Evolutionary conservation across 2,113 vertebrate genomes (phyloP), one percentile per base, ranked within the genome.

Genomic region (Mohoua ochrocephala): DNA sequence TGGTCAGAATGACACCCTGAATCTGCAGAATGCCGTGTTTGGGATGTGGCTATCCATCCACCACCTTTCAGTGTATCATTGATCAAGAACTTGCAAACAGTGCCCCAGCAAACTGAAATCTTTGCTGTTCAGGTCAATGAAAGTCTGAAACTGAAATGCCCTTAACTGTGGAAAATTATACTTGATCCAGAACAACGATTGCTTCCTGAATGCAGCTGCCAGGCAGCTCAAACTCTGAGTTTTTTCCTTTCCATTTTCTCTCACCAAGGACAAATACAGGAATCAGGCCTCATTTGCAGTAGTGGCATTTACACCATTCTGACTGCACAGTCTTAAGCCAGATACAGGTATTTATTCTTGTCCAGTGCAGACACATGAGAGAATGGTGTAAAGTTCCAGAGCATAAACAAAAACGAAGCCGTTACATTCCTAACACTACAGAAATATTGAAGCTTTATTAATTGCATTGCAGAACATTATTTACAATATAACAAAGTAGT

Each of bases 131-230:
- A 75, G 24, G 49, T 71, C 74, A 60, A 24, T 49, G 35, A 4
- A 68, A 73, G 37, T 10, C 44, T 90, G 61, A 91, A 79, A 64
- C 15, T 6, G 10, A 83, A 95, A 87, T n/a, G 59, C 13, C 37
- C 16, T 86, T 71, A 85, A 76, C 2, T 90, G 50, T 49, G 49
- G 67, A 93, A 93, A 77, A 91, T 67, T 30, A 70, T 20, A 54
- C n/a, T 59, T 74, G 47, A 84, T 85, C 71, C 54, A 90, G 63
- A 88, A 54, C 50, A 92, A 83, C 0, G 0, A n/a, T 16, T 54
- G 54, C 52, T 78, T 94, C 60, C 64, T 63, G 42, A 80, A 80
- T 31, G 71, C 42, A 63, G 76, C 54, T 91, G 71, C 71, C 84
- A 96, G 42, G 41, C 39, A 77, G 82, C 54, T 74, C 69, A 47